Conservation (phyloP, 2,797 vertebrate genomes). For the Rhinatrema bivittatum region DNA sequence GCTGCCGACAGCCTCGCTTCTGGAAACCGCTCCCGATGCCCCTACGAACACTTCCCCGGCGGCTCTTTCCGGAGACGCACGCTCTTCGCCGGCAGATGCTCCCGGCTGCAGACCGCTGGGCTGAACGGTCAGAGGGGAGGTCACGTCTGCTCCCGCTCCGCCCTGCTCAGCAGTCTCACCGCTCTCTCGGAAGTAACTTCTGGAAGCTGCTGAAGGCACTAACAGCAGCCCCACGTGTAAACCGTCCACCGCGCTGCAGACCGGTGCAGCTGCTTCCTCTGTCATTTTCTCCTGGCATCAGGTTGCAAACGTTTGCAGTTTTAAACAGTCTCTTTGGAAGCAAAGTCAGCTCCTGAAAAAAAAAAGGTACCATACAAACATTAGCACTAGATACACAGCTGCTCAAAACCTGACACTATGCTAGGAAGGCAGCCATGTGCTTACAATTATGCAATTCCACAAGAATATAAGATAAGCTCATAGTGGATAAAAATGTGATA, state of each 20-base stretch:
- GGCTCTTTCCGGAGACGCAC: conserved; percentile 13
- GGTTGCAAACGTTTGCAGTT: background rate
- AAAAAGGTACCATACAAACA: background rate
- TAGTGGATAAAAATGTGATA: too few species aligned
- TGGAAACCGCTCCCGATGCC: too few species aligned
- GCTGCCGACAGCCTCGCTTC: too few species aligned
- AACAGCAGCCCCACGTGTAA: conserved; percentile 46
- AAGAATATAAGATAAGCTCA: too few species aligned
- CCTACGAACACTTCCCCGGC: conserved; percentile 58
- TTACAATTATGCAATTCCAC: too few species aligned
- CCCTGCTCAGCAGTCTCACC: too few species aligned
- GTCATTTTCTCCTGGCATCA: too few species aligned
- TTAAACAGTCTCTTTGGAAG: background rate
- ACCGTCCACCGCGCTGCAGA: conserved; percentile 37
- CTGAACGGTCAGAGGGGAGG: conserved; percentile 8
- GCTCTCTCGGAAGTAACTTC: conserved; percentile 12
- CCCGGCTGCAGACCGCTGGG: conserved; percentile 47
- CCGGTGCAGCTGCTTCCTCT: conserved; percentile 16
- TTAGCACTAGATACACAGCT: too few species aligned
- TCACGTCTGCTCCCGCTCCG: conserved; percentile 8
- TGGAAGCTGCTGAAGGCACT: conserved; percentile 26
- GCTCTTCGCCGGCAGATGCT: conserved; percentile 36
- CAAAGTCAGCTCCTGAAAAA: background rate
- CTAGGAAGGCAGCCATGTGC: too few species aligned
- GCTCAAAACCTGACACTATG: too few species aligned